Evolutionary conservation across 2,797 vertebrate genomes (phyloP).

Genomic region (Sebastes diploproa): DNA sequence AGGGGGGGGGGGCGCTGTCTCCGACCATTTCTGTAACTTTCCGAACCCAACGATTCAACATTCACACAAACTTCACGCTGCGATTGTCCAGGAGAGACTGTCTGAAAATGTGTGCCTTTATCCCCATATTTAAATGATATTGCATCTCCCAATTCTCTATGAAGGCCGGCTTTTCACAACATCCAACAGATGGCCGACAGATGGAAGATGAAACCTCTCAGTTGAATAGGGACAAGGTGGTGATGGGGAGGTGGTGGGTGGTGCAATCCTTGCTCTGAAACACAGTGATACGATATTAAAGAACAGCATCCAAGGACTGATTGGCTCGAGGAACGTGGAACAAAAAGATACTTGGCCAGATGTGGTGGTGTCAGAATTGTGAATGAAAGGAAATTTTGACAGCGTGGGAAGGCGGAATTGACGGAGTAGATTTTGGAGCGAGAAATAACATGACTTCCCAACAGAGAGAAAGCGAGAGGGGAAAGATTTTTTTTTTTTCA

Average conservation of each 20-base stretch:
- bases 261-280: not conserved
- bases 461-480: not conserved
- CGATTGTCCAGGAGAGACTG: not conserved
- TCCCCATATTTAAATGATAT: not conserved
- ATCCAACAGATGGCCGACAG: not conserved
- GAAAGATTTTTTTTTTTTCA: too few species aligned
- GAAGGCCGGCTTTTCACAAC: too few species aligned
- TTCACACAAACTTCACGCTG: not conserved
- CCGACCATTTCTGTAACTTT: not conserved
- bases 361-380: not conserved
- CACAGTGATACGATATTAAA: not conserved
- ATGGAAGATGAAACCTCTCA: not conserved
- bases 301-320: not conserved
- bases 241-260: not conserved
- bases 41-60: too few species aligned
- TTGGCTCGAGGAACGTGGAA: not conserved
- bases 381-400: not conserved
- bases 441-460: not conserved
- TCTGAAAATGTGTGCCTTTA: not conserved
- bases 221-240: not conserved
- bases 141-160: too few species aligned
- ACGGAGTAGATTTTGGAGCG: not conserved
- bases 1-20: not conserved
- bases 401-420: not conserved
- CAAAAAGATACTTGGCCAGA: not conserved